These are phyloP conservation scores for Pangasius sanitwongsei DNA, from an alignment of 2,797 vertebrate species.

Conservation along the genomic window DNA sequence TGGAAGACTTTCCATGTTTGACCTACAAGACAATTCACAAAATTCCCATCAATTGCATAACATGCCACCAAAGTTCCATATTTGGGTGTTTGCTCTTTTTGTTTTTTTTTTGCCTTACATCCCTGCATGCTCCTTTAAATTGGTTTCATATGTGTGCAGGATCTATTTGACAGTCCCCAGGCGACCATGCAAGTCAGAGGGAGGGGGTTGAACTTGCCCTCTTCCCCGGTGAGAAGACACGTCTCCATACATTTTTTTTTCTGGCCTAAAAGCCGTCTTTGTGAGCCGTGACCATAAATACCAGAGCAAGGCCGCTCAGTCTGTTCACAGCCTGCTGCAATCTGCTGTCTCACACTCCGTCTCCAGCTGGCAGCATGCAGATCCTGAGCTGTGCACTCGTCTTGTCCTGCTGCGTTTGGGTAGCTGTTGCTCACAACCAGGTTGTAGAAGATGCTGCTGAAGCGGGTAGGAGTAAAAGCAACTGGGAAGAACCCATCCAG, in stretches of 20 bases:
- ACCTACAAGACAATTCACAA: not conserved
- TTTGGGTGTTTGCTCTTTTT: conserved; percentile 21
- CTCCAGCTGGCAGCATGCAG: conserved; percentile 73
- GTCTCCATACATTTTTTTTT: conserved; percentile 16
- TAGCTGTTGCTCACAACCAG: conserved; percentile 67
- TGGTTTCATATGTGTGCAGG: conserved; percentile 57
- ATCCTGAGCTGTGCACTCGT: conserved; percentile 66
- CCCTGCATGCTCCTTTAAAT: conserved; percentile 31
- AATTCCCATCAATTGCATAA: not conserved
- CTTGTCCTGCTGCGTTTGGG: conserved; percentile 67
- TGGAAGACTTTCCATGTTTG: not conserved
- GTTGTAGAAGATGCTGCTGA: conserved; percentile 4
- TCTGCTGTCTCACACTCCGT: conserved; percentile 27
- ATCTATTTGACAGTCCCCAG: conserved; percentile 51
- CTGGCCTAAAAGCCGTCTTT: conserved; percentile 65
- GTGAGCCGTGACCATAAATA: conserved; percentile 67
- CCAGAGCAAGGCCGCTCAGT: conserved; percentile 15
- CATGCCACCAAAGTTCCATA: not conserved
- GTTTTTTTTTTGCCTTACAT: not conserved
- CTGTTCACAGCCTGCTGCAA: conserved; percentile 4
- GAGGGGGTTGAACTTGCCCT: conserved; percentile 38
- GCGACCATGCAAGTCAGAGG: conserved; percentile 33
- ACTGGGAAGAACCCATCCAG: conserved; percentile 73
- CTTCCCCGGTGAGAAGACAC: conserved; percentile 32
- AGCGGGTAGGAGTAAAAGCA: conserved; percentile 59